Conservation (phyloP, 2,888 invertebrate genomes). For the Rotaria macrura region DNA sequence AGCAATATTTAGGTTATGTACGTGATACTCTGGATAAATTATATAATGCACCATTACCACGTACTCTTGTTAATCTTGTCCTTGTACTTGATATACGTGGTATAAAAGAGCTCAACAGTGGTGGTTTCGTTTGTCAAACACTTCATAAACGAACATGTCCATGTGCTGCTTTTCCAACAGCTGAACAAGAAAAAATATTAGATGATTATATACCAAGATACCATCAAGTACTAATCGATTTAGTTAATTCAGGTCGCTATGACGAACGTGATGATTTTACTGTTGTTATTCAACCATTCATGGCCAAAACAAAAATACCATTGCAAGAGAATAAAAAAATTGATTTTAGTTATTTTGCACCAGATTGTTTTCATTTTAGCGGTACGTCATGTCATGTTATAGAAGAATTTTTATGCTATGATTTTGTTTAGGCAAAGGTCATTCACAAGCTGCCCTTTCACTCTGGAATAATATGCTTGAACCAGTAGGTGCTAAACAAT, state of each 20-base stretch:
- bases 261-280: constrained; percentile 42
- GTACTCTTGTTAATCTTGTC: constrained; percentile 45
- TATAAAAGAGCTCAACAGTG: constrained; percentile 37
- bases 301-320: constrained; percentile 40
- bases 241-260: constrained; percentile 41
- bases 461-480: constrained; percentile 47
- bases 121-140: constrained; percentile 38
- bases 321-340: constrained; percentile 35
- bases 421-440: neutral
- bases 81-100: constrained; percentile 43
- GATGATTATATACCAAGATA: constrained; percentile 37
- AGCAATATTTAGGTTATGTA: constrained; percentile 38
- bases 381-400: constrained; percentile 35
- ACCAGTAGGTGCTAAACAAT: constrained; percentile 36
- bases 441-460: constrained; percentile 38
- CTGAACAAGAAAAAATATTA: constrained; percentile 23
- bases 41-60: constrained; percentile 41
- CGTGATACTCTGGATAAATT: constrained; percentile 40
- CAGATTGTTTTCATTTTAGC: constrained; percentile 47
- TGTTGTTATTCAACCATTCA: constrained; percentile 46
- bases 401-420: neutral
- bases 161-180: constrained; percentile 36
- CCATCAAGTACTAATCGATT: constrained; percentile 37
- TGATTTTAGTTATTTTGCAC: constrained; percentile 43
- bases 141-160: constrained; percentile 38